phyloP scores from a whole-genome alignment of 2,113 vertebrate genomes.

The Sialia sialis region DNA sequence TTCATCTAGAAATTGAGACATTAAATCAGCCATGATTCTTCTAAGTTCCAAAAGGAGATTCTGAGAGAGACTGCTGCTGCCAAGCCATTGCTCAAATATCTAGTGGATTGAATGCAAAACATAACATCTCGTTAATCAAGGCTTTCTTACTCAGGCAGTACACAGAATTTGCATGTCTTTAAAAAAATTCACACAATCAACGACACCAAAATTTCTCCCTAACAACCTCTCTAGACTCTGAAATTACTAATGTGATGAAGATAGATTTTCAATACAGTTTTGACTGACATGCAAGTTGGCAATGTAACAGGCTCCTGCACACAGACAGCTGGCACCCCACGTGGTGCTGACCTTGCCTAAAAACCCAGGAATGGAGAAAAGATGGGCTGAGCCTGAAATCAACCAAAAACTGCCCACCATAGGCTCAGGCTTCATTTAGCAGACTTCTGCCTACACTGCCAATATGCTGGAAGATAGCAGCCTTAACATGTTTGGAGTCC shows the following conservation, averaged over 20 bases:
- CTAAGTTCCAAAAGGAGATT: not conserved
- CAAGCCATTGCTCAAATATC: slow-evolving; percentile 48
- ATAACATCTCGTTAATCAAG: not conserved
- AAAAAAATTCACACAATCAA: not conserved
- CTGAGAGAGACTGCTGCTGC: not conserved
- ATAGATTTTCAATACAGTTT: not conserved
- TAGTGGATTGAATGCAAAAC: not conserved
- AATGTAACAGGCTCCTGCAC: not conserved
- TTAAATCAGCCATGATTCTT: not conserved
- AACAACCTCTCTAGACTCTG: not conserved
- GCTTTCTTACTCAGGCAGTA: not conserved
- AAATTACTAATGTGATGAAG: not conserved
- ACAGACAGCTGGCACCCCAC: not conserved
- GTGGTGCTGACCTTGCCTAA: not conserved
- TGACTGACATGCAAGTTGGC: not conserved
- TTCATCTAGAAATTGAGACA: not conserved
- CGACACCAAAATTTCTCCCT: not conserved
- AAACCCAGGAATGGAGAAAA: not conserved
- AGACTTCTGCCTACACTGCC: not conserved
- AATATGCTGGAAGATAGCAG: not conserved
- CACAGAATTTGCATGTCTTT: not conserved
- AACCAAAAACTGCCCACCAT: not conserved
- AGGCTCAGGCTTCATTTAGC: not conserved
- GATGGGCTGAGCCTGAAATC: not conserved
- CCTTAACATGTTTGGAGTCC: not conserved